Evolutionary conservation across 2,888 invertebrate genomes (phyloP).

Genomic region (Gisinianus flammeolus): DNA sequence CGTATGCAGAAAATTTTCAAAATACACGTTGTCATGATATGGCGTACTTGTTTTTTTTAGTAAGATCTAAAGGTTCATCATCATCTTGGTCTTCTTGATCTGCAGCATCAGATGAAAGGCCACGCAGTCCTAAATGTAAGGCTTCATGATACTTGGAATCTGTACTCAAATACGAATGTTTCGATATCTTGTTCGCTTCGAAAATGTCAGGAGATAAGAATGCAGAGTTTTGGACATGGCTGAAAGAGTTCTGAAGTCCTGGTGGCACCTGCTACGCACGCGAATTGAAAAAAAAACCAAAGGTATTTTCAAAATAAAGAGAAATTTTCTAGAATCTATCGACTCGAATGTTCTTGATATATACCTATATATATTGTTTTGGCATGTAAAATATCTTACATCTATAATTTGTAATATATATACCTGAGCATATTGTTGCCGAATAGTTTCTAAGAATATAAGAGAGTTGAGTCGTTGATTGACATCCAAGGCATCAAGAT

Average conservation of each 20-base stretch:
- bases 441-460: constrained; percentile 54
- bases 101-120: constrained; percentile 6
- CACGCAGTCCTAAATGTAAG: constrained; percentile 26
- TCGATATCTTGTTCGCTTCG: constrained; percentile 34
- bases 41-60: constrained; percentile 33
- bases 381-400: not conserved
- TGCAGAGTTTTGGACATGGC: constrained; percentile 42
- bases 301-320: not conserved
- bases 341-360: too few species aligned
- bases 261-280: not conserved
- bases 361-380: too few species aligned
- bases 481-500: constrained; percentile 45
- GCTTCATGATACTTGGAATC: constrained; percentile 34
- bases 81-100: constrained; percentile 38
- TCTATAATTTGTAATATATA: not conserved
- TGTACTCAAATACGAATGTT: constrained; percentile 7
- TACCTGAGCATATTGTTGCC: constrained; percentile 51
- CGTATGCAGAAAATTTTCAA: not conserved
- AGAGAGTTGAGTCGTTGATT: constrained; percentile 53
- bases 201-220: constrained; percentile 35
- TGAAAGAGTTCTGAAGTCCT: constrained; percentile 40
- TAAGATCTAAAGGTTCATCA: constrained; percentile 50
- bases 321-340: not conserved
- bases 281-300: not conserved
- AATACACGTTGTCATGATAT: not conserved